These are phyloP conservation scores for Fregetta grallaria DNA, from an alignment of 2,113 vertebrate species.

Conservation along the genomic window DNA sequence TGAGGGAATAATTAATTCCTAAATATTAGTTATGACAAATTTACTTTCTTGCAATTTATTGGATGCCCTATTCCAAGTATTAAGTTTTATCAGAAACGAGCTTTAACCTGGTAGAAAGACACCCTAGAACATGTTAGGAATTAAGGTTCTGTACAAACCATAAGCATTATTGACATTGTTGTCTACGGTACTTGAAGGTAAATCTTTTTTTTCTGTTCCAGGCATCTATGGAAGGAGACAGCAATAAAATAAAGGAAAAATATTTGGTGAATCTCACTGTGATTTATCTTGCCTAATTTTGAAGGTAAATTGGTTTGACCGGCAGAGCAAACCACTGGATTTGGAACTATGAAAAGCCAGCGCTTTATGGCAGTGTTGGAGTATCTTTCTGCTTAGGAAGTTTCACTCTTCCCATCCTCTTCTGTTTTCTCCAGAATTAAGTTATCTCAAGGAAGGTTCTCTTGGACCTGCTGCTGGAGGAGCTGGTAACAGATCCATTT, in stretches of 20 bases:
- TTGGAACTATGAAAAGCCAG: neutral
- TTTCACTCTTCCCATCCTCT: neutral
- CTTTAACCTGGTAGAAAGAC: neutral
- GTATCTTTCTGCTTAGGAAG: neutral
- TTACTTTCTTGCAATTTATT: neutral
- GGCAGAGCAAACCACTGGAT: neutral
- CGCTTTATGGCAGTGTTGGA: neutral
- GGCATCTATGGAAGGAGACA: neutral
- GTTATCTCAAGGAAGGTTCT: neutral
- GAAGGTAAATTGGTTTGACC: neutral
- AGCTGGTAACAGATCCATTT: neutral
- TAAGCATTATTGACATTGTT: neutral
- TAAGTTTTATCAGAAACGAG: neutral
- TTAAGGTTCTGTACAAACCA: neutral
- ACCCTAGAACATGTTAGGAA: neutral
- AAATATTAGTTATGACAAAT: constrained; percentile 10
- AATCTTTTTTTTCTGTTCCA: neutral
- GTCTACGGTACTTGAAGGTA: neutral
- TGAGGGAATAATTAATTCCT: constrained; percentile 14
- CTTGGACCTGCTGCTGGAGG: neutral
- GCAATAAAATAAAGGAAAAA: neutral
- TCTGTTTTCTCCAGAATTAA: neutral
- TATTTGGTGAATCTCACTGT: neutral
- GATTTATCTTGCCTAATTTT: neutral
- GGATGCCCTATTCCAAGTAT: neutral